A percentile compares a stretch with the other conserved stretches of the same genome.
phyloP scores from a whole-genome alignment of 2,888 invertebrate genomes.

The Drosophila testacea region DNA sequence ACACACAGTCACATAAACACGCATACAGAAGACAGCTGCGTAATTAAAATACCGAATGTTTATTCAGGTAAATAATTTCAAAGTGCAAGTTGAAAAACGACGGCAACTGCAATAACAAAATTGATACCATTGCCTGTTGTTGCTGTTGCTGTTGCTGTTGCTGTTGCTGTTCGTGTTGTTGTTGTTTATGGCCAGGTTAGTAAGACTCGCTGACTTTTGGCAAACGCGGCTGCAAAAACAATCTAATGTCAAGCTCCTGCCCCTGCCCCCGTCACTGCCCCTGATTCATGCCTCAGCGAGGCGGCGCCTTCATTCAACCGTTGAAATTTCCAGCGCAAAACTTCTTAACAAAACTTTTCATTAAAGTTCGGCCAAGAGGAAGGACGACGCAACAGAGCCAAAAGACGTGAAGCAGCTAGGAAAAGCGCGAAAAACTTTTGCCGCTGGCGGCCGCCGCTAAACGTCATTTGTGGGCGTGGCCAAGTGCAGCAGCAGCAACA shows the following conservation, averaged over 20 bases:
- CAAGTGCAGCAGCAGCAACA: slow-evolving; percentile 45
- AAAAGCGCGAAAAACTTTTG: slow-evolving; percentile 69
- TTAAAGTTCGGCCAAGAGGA: slow-evolving; percentile 74
- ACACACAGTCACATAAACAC: background rate
- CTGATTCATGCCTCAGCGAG: background rate
- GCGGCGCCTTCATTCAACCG: slow-evolving; percentile 67
- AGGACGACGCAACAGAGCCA: slow-evolving; percentile 35
- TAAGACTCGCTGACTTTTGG: slow-evolving; percentile 70
- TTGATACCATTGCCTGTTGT: slow-evolving; percentile 58
- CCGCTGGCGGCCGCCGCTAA: slow-evolving; percentile 73
- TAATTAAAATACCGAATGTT: slow-evolving; percentile 83
- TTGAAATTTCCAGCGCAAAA: slow-evolving; percentile 77
- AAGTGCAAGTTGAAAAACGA: slow-evolving; percentile 60
- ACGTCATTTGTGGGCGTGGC: slow-evolving; percentile 76
- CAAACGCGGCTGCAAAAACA: slow-evolving; percentile 64
- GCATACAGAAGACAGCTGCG: slow-evolving; percentile 41
- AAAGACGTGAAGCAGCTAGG: slow-evolving; percentile 27
- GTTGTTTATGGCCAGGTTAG: slow-evolving; percentile 61
- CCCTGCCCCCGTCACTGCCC: slow-evolving; percentile 7
- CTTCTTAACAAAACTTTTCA: slow-evolving; percentile 81
- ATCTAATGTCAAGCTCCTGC: slow-evolving; percentile 64
- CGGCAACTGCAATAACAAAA: slow-evolving; percentile 70
- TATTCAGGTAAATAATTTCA: slow-evolving; percentile 82
- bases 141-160: slow-evolving; percentile 23
- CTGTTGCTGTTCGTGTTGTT: slow-evolving; percentile 38